These are phyloP conservation scores for Vidua chalybeata DNA, from an alignment of 2,113 vertebrate genomes.

Conservation along the genomic window DNA sequence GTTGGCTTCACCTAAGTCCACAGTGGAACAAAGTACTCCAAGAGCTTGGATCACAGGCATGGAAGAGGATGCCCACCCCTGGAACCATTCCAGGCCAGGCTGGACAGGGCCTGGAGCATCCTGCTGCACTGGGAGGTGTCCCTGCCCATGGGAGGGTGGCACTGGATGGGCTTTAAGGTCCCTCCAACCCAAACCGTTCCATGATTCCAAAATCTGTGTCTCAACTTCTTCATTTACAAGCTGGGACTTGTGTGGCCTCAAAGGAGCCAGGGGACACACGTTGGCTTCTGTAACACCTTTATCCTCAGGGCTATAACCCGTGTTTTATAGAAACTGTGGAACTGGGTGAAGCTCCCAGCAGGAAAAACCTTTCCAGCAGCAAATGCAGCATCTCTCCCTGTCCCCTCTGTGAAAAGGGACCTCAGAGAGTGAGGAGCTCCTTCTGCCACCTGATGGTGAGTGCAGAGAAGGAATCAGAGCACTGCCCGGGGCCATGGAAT, in stretches of 20 bases:
- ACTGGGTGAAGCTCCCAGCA: not conserved
- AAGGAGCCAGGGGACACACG: not conserved
- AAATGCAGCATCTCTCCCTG: not conserved
- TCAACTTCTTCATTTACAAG: not conserved
- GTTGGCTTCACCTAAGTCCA: not conserved
- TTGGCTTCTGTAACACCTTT: not conserved
- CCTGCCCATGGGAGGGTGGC: not conserved
- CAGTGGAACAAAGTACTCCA: not conserved
- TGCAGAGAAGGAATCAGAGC: not conserved
- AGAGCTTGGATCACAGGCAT: not conserved
- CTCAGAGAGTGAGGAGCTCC: not conserved
- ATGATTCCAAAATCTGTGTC: not conserved
- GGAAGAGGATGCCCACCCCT: not conserved
- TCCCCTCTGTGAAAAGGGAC: not conserved
- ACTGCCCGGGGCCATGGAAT: accelerated
- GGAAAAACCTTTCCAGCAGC: not conserved
- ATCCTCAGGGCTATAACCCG: not conserved
- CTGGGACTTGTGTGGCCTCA: not conserved
- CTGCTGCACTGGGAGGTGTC: not conserved
- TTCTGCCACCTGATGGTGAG: constrained; percentile 51
- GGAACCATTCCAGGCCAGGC: not conserved
- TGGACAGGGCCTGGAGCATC: not conserved
- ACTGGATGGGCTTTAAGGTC: not conserved
- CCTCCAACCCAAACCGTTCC: not conserved
- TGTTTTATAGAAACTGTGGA: not conserved